These are phyloP conservation scores for Catharus bicknelli DNA, from an alignment of 2,113 vertebrate genomes.

Conservation along the genomic window DNA sequence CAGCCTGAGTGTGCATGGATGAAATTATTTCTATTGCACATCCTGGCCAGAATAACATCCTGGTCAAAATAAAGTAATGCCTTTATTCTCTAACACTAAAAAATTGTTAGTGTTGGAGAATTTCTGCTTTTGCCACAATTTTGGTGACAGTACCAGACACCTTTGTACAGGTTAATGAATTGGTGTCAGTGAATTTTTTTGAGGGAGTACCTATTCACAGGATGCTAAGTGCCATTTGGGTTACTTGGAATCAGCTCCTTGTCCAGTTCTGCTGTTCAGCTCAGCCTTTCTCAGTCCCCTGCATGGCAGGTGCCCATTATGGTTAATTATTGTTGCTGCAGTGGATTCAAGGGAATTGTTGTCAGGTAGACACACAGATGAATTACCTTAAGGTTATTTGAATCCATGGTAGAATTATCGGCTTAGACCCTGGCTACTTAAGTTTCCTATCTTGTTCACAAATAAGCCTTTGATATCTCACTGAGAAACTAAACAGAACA, in stretches of 20 bases:
- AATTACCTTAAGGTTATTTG: neutral
- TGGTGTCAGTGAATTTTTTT: neutral
- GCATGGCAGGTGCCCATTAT: neutral
- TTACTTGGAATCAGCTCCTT: neutral
- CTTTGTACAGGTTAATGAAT: neutral
- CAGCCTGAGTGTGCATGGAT: accelerated
- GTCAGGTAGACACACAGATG: neutral
- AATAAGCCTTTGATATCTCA: neutral
- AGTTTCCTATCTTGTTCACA: neutral
- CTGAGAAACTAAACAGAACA: neutral
- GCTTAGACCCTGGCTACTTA: neutral
- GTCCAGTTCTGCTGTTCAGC: neutral
- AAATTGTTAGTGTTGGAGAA: neutral
- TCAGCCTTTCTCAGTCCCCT: neutral
- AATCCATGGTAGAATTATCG: neutral
- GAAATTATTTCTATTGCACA: neutral
- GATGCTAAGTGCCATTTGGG: neutral
- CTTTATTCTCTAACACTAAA: neutral
- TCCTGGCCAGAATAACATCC: neutral
- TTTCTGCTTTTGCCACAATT: neutral
- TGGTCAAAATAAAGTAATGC: neutral
- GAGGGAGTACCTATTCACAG: neutral
- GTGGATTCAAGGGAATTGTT: neutral
- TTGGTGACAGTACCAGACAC: neutral
- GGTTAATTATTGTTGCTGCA: neutral